phyloP scores from a whole-genome alignment of 2,113 vertebrate species.

The Emydura subglobosa region DNA sequence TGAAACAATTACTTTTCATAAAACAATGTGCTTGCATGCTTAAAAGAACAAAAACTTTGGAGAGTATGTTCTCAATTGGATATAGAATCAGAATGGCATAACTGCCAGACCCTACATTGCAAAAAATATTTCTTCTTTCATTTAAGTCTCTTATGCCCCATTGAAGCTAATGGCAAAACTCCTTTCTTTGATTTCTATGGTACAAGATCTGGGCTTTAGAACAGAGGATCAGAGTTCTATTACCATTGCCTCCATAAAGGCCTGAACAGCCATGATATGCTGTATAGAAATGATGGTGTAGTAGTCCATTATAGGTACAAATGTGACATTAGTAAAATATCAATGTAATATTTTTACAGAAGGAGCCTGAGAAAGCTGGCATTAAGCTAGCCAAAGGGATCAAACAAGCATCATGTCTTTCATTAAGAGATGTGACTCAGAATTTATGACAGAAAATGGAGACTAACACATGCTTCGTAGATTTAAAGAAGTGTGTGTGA shows the following conservation, averaged over 20 bases:
- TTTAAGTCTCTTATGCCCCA: neutral
- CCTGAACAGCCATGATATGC: neutral
- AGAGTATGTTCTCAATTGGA: neutral
- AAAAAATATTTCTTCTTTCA: neutral
- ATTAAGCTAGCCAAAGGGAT: neutral
- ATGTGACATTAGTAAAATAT: neutral
- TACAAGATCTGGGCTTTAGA: neutral
- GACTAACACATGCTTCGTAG: neutral
- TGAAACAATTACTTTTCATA: neutral
- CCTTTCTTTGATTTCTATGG: neutral
- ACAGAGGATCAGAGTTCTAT: neutral
- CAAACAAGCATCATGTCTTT: neutral
- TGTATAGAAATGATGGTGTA: neutral
- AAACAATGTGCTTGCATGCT: neutral
- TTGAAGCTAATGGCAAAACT: neutral
- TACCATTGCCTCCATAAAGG: neutral
- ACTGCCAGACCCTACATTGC: neutral
- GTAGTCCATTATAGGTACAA: neutral
- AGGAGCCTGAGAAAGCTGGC: neutral
- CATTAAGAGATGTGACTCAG: neutral
- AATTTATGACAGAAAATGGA: neutral
- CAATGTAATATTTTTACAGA: neutral
- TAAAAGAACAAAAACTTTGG: neutral
- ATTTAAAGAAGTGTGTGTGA: neutral
- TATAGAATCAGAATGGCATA: neutral